Evolutionary conservation across 2,797 vertebrate genomes (phyloP), one percentile per base, ranked within the genome.

Genomic region (Centropyge bicolor): DNA sequence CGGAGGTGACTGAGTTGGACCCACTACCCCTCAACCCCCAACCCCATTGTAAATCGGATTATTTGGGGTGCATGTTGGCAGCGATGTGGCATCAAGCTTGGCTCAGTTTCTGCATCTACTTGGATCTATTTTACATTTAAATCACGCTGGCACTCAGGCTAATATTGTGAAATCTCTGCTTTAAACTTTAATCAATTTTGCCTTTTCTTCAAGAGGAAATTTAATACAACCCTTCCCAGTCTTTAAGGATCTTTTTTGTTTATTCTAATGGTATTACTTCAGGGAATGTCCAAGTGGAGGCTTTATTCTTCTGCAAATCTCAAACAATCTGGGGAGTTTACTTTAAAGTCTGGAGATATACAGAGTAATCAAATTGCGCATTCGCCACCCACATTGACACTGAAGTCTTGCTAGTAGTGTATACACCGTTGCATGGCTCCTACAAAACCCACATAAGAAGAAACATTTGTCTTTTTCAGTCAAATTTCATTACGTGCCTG

Each of bases 341-440:
- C 76, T 84, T 87, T 65, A 86, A 91, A 78, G 65, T 31, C 63
- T 51, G 31, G 31, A 72, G 77, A 89, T 79, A 84, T 61, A 83
- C 83, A 89, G 69, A 70, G 84, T 80, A 84, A 88, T 86, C 87
- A 87, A 88, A 91, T 40, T 88, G 79, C 41, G 27, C 80, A 78
- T 81, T 88, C 31, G 70, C 89, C 89, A 92, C 91, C 91, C 92
- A 92, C 86, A 87, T 83, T 85, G 89, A 82, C 73, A 59, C 43
- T 45, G 72, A 79, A 69, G 80, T 82, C 61, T 76, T 74, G 41
- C 74, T 48, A 52, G 71, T 61, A 19, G 48, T 80, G 77, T 76
- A 38, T 78, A 85, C 82, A 86, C 43, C 5, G n/a, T 52, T 84
- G 80, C 72, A 46, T 76, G 81, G 74, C 72, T 62, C 64, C 71